Base-by-base conservation (phyloP, 2,797 vertebrate genomes). In the Pipistrellus kuhlii region DNA sequence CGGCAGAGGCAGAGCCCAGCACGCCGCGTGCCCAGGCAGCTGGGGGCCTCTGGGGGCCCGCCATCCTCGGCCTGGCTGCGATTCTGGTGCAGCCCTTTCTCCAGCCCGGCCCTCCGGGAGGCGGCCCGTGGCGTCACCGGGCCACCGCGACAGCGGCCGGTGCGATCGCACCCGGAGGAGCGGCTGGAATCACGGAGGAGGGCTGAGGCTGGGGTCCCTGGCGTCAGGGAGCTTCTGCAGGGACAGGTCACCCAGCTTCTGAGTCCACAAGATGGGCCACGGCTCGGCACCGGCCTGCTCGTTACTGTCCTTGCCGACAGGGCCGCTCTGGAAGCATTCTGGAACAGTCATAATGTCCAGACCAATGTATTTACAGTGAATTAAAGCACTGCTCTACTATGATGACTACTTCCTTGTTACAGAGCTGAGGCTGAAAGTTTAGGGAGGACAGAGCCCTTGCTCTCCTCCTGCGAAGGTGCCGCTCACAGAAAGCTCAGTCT, bases 401-500 rank as follows among this genome's bases (percentile, higher is more conserved):
- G 51, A 97, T 95, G 95, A 97, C 96, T 95, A 95, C 95, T 95
- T 97, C 96, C 94, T 94, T 83, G 94, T 97, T 98, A 96, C 95
- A 97, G 78, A 64, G 81, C 90, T 96, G 90, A 85, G 96, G 95
- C 91, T 97, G 72, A 98, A 97, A 97, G 92, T 84, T 91, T 96
- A 97, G 94, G 95, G 95, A 96, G 97, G 97, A 97, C 75, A 96
- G 95, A 97, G 83, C 62, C 89, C 92, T 94, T 95, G 97, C 97
- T 97, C 96, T 97, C 97, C 97, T 94, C 94, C 95, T 94, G 73
- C 95, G 96, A 82, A 97, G 98, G 98, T 98, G 98, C 98, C 97
- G 97, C 98, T 98, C 98, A 98, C 98, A 98, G 96, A 97, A 98
- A 98, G 98, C 98, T 97, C 98, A 96, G 98, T 98, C 98, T 98